Percentiles rank a stretch among this genome's conserved stretches.
These are phyloP conservation scores for Leptinotarsa tumamoca DNA, from an alignment of 2,888 invertebrate genomes.

Conservation along the genomic window DNA sequence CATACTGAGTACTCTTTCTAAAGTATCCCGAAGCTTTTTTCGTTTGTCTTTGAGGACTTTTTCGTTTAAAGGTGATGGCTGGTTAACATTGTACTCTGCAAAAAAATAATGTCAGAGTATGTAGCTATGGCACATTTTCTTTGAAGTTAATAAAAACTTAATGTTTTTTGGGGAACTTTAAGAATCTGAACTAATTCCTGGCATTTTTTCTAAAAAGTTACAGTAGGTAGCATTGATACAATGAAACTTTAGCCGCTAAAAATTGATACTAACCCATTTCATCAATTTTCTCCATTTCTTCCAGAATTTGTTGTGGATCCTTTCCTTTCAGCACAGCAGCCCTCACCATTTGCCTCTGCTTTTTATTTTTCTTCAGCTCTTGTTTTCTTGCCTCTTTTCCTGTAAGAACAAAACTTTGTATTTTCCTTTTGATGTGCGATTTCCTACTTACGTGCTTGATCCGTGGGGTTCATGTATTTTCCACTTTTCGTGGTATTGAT, in stretches of 20 bases:
- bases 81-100: conserved; percentile 92
- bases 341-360: conserved; percentile 94
- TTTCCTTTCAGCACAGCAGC: conserved; percentile 98
- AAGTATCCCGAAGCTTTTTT: conserved; percentile 94
- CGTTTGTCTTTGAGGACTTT: conserved; percentile 97
- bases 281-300: conserved; percentile 97
- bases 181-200: too few species aligned
- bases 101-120: conserved; percentile 44
- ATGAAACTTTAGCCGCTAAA: background rate
- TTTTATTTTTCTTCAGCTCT: conserved; percentile 98
- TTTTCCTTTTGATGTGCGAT: background rate
- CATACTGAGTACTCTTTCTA: conserved; percentile 92
- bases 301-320: conserved; percentile 94
- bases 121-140: too few species aligned
- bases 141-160: too few species aligned
- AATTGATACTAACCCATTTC: conserved; percentile 85
- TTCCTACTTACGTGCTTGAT: conserved; percentile 91
- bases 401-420: conserved; percentile 61
- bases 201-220: too few species aligned
- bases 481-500: conserved; percentile 99
- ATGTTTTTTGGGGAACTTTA: too few species aligned
- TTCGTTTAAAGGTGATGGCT: conserved; percentile 94
- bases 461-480: conserved; percentile 99
- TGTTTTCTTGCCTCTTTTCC: conserved; percentile 98
- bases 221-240: background rate